Conservation (phyloP, 2,113 vertebrate species). For the Pachyramphus minor region DNA sequence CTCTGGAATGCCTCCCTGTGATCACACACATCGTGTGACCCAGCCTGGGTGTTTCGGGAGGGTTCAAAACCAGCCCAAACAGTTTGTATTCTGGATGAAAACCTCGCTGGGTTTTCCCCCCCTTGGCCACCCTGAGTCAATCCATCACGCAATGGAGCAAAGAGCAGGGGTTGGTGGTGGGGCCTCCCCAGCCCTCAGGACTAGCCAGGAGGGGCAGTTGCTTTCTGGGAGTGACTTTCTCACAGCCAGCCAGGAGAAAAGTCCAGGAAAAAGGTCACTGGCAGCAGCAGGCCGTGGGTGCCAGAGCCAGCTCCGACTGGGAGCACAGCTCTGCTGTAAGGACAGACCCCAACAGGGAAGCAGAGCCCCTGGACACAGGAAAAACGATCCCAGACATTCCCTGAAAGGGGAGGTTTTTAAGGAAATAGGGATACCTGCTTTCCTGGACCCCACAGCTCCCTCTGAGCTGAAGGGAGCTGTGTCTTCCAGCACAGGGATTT, state of each 20-base stretch:
- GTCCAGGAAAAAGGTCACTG: not conserved
- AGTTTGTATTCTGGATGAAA: not conserved
- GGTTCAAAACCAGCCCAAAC: not conserved
- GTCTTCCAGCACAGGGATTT: not conserved
- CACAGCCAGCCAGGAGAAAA: not conserved
- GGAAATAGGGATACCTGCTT: accelerated
- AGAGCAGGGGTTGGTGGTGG: not conserved
- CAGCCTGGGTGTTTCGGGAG: not conserved
- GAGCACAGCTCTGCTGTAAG: accelerated
- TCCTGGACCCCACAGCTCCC: not conserved
- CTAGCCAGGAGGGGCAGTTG: not conserved
- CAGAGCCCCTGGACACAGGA: not conserved
- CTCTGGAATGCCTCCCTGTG: not conserved
- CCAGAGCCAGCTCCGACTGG: accelerated
- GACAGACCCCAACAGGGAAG: not conserved
- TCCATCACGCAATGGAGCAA: not conserved
- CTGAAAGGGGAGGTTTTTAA: accelerated
- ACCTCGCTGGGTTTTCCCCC: not conserved
- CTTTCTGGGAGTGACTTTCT: not conserved
- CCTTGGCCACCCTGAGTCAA: not conserved
- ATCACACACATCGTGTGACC: not conserved
- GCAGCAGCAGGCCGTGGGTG: accelerated
- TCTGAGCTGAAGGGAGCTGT: not conserved
- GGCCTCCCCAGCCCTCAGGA: not conserved
- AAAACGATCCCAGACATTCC: accelerated